A percentile compares a stretch with the other conserved stretches of the same genome.
phyloP scores from a whole-genome alignment of 1,140 invertebrate genomes.

The Ganaspis sp. region DNA sequence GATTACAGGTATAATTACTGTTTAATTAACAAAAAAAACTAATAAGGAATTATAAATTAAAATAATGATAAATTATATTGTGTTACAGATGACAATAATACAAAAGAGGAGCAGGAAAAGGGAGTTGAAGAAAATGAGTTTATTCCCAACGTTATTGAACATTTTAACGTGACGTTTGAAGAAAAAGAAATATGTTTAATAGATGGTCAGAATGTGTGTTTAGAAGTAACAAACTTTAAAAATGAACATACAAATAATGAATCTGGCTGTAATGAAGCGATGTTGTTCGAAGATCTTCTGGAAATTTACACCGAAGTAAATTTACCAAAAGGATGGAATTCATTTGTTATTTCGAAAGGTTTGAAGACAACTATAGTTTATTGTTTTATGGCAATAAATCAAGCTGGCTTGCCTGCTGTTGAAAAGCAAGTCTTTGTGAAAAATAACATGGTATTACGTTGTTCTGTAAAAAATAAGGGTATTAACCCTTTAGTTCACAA shows the following conservation, averaged over 20 bases:
- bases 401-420: conserved; percentile 64
- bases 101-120: not conserved
- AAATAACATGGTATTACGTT: conserved; percentile 68
- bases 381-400: conserved; percentile 62
- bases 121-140: not conserved
- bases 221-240: not conserved
- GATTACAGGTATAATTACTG: no score
- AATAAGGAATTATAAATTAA: no score
- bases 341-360: conserved; percentile 66
- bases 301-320: conserved; percentile 67
- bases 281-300: conserved; percentile 71
- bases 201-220: not conserved
- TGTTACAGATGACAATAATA: not conserved
- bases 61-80: no score
- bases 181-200: not conserved
- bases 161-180: not conserved
- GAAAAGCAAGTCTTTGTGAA: conserved; percentile 70
- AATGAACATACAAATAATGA: conserved; percentile 41
- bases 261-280: no score
- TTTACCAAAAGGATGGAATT: conserved; percentile 68
- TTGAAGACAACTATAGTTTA: conserved; percentile 66
- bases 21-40: not conserved
- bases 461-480: conserved; percentile 61
- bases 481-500: conserved; percentile 64
- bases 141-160: not conserved